Percentiles rank a stretch among this genome's conserved stretches.
phyloP scores from a whole-genome alignment of 2,797 vertebrate genomes.

The Cyprinodon diabolis region DNA sequence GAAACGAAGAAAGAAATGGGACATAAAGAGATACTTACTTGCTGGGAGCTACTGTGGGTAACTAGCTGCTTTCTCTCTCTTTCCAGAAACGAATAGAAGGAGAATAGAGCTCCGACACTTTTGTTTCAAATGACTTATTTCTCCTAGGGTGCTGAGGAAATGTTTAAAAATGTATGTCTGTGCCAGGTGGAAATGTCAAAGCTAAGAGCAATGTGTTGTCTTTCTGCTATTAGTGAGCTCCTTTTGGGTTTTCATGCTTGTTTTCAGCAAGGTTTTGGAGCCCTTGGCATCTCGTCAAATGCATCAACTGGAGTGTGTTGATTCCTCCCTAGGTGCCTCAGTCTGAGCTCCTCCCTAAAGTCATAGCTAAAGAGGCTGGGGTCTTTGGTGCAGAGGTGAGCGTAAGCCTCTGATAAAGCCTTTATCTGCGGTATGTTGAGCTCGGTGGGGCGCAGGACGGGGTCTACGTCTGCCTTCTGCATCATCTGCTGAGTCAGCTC shows the following conservation, averaged over 20 bases:
- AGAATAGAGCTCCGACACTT: conserved; percentile 5
- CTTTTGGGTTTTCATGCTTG: conserved; percentile 19
- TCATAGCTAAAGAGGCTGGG: conserved; percentile 83
- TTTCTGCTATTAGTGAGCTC: conserved; percentile 53
- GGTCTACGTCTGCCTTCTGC: conserved; percentile 87
- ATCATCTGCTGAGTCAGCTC: conserved; percentile 86
- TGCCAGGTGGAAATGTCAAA: conserved; percentile 73
- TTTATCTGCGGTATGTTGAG: conserved; percentile 87
- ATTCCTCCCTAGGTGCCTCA: conserved; percentile 53
- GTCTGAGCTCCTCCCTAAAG: conserved; percentile 88
- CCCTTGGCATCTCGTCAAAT: conserved; percentile 12
- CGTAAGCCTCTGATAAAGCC: conserved; percentile 86
- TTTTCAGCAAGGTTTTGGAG: conserved; percentile 26
- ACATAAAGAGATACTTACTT: conserved; percentile 36
- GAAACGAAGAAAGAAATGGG: conserved; percentile 51
- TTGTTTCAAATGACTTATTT: conserved; percentile 33
- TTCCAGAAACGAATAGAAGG: conserved; percentile 9
- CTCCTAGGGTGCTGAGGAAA: conserved; percentile 39
- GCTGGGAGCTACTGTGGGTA: conserved; percentile 30
- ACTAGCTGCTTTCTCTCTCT: conserved; percentile 22
- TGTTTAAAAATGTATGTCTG: conserved; percentile 72
- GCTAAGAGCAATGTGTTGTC: conserved; percentile 71
- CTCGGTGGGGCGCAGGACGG: conserved; percentile 84
- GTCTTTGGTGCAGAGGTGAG: conserved; percentile 82
- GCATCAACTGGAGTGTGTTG: neutral